Evolutionary conservation across 1,140 invertebrate species (phyloP).

Genomic region (Panulirus ornatus): DNA sequence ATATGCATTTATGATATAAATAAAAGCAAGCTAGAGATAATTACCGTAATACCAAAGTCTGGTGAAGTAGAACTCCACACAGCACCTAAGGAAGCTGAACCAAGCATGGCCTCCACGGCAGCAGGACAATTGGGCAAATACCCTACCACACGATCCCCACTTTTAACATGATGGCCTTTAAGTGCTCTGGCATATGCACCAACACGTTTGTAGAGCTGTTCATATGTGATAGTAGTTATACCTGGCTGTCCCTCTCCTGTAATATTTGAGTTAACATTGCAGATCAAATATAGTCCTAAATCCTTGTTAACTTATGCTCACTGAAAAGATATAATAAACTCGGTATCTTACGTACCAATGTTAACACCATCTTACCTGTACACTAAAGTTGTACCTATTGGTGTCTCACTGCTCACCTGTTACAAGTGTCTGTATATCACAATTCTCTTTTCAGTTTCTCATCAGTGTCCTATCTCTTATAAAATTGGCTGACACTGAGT

Average conservation of each 20-base stretch:
- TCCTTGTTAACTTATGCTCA: no score
- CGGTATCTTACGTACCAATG: no score
- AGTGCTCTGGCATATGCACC: slow-evolving; percentile 78
- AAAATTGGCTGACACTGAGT: no score
- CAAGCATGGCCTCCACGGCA: slow-evolving; percentile 81
- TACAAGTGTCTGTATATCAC: no score
- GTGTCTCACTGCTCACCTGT: no score
- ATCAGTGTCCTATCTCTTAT: no score
- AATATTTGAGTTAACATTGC: background rate
- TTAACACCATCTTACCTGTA: no score
- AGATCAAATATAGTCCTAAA: background rate
- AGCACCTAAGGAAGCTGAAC: slow-evolving; percentile 81
- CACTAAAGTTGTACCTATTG: no score
- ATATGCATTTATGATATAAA: no score
- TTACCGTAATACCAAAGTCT: slow-evolving; percentile 81
- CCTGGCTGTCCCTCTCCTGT: slow-evolving; percentile 78
- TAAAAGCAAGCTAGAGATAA: no score
- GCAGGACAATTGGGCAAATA: slow-evolving; percentile 76
- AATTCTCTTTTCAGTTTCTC: no score
- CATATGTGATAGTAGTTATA: slow-evolving; percentile 78
- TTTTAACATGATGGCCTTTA: slow-evolving; percentile 78
- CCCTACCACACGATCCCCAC: slow-evolving; percentile 80
- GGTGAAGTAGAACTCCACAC: slow-evolving; percentile 82
- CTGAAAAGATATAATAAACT: no score
- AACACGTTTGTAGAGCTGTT: slow-evolving; percentile 78